Percentiles rank a stretch among this genome's conserved stretches.
Conservation (phyloP, 2,113 vertebrate species). For the Theristicus caerulescens region DNA sequence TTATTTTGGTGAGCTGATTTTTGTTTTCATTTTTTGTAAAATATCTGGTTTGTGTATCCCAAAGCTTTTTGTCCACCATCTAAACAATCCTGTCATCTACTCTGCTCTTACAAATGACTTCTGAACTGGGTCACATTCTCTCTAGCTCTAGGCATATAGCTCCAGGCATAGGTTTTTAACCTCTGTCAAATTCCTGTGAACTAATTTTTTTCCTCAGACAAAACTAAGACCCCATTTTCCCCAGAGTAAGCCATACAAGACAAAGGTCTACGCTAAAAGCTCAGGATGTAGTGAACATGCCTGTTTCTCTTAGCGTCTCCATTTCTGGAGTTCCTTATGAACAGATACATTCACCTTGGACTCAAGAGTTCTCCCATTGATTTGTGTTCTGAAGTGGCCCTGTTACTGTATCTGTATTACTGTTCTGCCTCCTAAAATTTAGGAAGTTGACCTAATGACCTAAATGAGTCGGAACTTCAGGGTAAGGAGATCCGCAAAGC, state of each 20-base stretch:
- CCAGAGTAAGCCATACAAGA: neutral
- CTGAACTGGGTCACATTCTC: neutral
- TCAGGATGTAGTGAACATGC: neutral
- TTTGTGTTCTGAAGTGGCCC: neutral
- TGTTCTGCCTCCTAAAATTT: neutral
- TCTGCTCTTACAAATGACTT: neutral
- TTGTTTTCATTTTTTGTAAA: neutral
- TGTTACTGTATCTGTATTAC: neutral
- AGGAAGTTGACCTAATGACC: neutral
- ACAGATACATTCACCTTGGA: neutral
- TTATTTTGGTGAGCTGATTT: neutral
- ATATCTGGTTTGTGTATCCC: neutral
- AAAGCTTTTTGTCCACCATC: neutral
- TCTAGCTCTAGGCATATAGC: neutral
- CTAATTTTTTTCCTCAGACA: neutral
- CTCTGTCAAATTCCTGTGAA: neutral
- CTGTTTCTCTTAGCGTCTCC: neutral
- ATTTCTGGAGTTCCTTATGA: neutral
- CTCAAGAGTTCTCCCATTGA: neutral
- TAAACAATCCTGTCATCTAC: neutral
- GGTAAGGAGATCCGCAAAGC: neutral
- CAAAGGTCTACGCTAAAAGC: neutral
- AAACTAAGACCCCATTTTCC: neutral
- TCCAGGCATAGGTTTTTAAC: neutral
- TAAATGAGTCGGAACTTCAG: conserved; percentile 15